phyloP scores from a whole-genome alignment of 2,888 invertebrate species.

The Lithophane leautieri region DNA sequence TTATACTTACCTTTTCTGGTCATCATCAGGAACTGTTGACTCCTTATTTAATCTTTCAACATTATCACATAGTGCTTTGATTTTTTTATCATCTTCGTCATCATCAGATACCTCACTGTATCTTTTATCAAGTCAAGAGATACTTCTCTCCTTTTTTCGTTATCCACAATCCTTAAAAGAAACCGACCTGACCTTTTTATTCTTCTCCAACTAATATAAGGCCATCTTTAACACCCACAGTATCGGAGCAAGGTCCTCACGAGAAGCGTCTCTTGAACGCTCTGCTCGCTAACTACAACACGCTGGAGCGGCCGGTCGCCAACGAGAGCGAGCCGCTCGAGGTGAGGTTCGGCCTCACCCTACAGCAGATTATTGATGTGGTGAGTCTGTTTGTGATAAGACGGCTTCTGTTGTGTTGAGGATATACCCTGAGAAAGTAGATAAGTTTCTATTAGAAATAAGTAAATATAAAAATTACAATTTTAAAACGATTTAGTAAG shows the following conservation, averaged over 20 bases:
- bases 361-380: conserved; percentile 98
- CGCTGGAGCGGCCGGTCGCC: conserved; percentile 96
- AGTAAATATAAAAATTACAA: background rate
- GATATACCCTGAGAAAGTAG: conserved; percentile 5
- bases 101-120: no score
- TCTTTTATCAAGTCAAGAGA: no score
- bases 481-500: background rate
- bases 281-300: conserved; percentile 95
- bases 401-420: conserved; percentile 54
- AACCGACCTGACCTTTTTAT: no score
- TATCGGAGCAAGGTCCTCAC: conserved; percentile 96
- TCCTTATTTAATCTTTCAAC: no score
- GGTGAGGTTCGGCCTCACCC: conserved; percentile 97
- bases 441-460: background rate
- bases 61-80: no score
- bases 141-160: no score
- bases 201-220: background rate
- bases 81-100: no score
- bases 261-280: conserved; percentile 96
- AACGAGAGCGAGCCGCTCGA: conserved; percentile 97
- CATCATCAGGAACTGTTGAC: no score
- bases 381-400: conserved; percentile 90
- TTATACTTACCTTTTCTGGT: no score
- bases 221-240: conserved; percentile 84
- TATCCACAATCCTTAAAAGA: no score